Evolutionary conservation across 2,113 vertebrate species (phyloP).

Genomic region (Benthochromis sp.): DNA sequence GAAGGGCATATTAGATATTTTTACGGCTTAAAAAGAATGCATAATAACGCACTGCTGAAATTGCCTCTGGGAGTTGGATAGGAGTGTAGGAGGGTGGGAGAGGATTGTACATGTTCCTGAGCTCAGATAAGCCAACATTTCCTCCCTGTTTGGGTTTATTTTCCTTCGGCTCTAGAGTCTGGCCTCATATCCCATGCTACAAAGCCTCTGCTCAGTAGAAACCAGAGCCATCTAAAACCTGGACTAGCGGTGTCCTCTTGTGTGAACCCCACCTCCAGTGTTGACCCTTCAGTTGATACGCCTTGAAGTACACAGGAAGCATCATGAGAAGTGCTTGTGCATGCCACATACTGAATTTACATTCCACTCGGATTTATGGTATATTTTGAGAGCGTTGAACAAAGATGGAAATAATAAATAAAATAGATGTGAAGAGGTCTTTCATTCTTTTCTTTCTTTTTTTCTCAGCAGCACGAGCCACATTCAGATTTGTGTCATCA

Average conservation of each 20-base stretch:
- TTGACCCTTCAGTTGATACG: conserved; percentile 13
- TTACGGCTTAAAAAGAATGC: conserved; percentile 49
- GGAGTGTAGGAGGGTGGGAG: conserved; percentile 43
- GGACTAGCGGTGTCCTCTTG: conserved; percentile 48
- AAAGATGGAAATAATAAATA: neutral
- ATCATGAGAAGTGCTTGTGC: neutral
- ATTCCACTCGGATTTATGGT: neutral
- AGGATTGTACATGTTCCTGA: conserved; percentile 50
- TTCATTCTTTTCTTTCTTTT: neutral
- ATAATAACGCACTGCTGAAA: conserved; percentile 26
- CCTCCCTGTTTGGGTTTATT: conserved; percentile 65
- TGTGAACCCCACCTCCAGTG: conserved; percentile 46
- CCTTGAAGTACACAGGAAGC: conserved; percentile 19
- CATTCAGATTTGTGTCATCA: neutral
- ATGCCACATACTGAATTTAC: neutral
- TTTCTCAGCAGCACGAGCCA: neutral
- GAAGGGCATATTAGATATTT: conserved; percentile 47
- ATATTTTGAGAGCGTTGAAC: neutral
- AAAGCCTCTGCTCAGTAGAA: conserved; percentile 42
- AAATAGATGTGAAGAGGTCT: neutral
- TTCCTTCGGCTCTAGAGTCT: conserved; percentile 45
- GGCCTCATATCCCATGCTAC: conserved; percentile 49
- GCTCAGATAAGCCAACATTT: conserved; percentile 69
- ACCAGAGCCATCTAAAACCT: conserved; percentile 42
- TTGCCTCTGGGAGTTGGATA: conserved; percentile 41